A percentile compares a stretch with the other conserved stretches of the same genome.
phyloP scores from a whole-genome alignment of 2,113 vertebrate species.

The Python bivittatus region DNA sequence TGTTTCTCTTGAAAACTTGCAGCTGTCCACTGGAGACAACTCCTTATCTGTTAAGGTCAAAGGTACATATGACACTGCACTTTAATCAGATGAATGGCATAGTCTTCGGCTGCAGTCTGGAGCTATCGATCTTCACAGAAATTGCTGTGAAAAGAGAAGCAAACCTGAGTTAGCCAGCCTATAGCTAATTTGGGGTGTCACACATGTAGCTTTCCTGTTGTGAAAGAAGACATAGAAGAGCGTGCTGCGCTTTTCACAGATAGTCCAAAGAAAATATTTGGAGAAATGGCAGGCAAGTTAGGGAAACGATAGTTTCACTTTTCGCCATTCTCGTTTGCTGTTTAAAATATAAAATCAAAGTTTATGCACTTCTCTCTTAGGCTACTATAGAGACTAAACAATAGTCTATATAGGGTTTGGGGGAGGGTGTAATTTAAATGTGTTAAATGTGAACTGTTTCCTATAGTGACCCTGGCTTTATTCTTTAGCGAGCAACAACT shows the following conservation, averaged over 20 bases:
- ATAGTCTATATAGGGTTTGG: neutral
- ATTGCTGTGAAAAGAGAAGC: conserved; percentile 7
- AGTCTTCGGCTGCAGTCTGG: neutral
- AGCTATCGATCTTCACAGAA: neutral
- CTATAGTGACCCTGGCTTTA: neutral
- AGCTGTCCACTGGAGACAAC: neutral
- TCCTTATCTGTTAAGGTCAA: conserved; percentile 2
- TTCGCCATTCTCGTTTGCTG: conserved; percentile 1
- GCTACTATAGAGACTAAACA: neutral
- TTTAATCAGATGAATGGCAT: neutral
- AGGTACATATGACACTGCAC: neutral
- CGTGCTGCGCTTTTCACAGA: neutral
- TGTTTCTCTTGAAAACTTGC: conserved; percentile 30
- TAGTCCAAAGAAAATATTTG: neutral
- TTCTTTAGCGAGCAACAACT: neutral
- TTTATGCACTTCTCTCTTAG: neutral
- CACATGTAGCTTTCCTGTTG: neutral
- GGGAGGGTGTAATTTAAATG: neutral
- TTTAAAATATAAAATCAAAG: conserved; percentile 32
- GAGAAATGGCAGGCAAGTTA: conserved; percentile 8
- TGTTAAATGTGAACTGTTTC: neutral
- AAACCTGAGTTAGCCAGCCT: neutral
- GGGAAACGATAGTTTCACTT: neutral
- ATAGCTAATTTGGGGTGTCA: neutral
- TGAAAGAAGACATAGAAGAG: neutral